Base-by-base conservation (phyloP, 2,888 invertebrate species). In the Spicauda simplicius region DNA sequence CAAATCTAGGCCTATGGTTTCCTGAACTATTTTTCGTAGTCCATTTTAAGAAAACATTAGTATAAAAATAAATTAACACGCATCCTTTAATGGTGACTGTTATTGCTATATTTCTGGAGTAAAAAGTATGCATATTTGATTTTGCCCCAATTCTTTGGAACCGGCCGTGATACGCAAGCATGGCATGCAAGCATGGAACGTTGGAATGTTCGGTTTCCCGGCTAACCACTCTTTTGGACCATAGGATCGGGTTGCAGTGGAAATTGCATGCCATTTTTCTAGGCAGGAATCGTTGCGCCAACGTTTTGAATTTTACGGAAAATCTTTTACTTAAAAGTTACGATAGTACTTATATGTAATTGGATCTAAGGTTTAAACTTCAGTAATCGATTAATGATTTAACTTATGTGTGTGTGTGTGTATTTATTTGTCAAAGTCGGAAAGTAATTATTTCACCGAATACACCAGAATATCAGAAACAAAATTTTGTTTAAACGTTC, bases 141-240 rank as follows among this genome's bases (percentile, higher is more conserved):
- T 61, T n/a, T 19, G 37, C 18, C 61, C 53, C 62, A 41, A 53
- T 61, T 61, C 53, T 54, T 62, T 16, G 62, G 41, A 55, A 19
- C 33, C 30, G 19, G 0, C 4, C 30, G 33, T 57, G 64, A 57
- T 57, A 64, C 37, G 57, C 33, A 58, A 52, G 33, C 64, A 57
- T 58, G 52, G 37, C 52, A 64, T 37, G 57, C 19, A 64, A 52
- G 33, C 56, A 37, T 52, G 37, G 57, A 58, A 52, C n/a, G 64
- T 41, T 20, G 64, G 52, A 55, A 63, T 62, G 30, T 63, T 45
- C 14, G 45, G 37, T 48, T 50, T 55, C 10, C 55, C 55, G 30
- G 41, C 63, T 30, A 33, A 30, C 62, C 54, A 55, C 54, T 63
- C 55, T 63, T 63, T 63, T 63, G 63, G 55, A 63, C 63, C 63